phyloP scores from a whole-genome alignment of 2,888 invertebrate species.

The Acanthosepion esculentum region DNA sequence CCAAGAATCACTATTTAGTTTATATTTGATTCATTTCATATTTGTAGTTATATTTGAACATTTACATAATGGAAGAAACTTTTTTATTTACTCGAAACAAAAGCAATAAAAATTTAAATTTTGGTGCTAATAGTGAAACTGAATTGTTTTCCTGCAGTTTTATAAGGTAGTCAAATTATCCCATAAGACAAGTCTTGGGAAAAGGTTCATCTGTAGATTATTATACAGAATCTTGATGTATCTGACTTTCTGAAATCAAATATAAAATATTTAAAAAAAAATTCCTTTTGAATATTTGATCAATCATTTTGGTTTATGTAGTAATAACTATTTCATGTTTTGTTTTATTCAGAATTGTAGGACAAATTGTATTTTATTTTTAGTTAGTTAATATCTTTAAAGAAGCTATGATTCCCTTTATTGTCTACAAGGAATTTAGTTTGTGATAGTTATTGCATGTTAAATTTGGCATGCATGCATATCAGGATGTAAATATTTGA shows the following conservation, averaged over 20 bases:
- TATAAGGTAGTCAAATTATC: not conserved
- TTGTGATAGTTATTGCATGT: not conserved
- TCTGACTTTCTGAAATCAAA: not conserved
- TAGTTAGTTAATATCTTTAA: not conserved
- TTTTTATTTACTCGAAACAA: not conserved
- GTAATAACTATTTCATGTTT: not conserved
- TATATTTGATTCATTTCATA: not conserved
- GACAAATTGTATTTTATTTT: not conserved
- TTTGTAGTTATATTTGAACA: no score
- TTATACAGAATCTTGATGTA: not conserved
- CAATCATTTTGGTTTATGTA: not conserved
- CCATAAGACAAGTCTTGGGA: not conserved
- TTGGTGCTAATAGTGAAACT: not conserved
- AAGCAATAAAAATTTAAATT: not conserved
- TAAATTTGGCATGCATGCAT: not conserved
- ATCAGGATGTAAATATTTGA: not conserved
- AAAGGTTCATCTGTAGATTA: no score
- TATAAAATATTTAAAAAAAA: not conserved
- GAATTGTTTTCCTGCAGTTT: not conserved
- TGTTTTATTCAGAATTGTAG: not conserved
- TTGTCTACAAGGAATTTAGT: not conserved
- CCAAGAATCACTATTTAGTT: slow-evolving; percentile 70
- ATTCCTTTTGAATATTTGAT: not conserved
- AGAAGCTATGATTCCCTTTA: not conserved
- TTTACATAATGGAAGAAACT: not conserved